Conservation (phyloP, 2,797 vertebrate species). For the Hyperoplus immaculatus region DNA sequence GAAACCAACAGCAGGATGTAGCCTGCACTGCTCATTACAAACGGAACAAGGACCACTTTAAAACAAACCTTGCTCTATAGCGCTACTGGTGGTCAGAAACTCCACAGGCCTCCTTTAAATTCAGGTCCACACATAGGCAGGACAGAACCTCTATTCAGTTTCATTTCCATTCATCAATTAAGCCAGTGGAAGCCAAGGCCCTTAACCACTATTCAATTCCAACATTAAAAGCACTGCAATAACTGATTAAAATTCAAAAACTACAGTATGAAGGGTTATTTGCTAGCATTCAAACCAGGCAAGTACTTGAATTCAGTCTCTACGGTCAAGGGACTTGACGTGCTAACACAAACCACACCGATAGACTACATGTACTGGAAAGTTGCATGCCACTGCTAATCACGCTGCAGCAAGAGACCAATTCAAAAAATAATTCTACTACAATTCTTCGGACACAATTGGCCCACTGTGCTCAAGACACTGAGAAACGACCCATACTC, state of each 20-base stretch:
- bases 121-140: too few species aligned
- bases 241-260: too few species aligned
- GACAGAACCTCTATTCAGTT: too few species aligned
- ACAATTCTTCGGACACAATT: neutral
- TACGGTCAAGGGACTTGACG: neutral
- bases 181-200: too few species aligned
- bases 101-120: neutral
- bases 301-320: neutral
- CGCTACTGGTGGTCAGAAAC: neutral
- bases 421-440: neutral
- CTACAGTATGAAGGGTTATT: too few species aligned
- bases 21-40: too few species aligned
- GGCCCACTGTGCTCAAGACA: neutral
- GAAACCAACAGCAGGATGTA: neutral
- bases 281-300: too few species aligned
- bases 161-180: too few species aligned
- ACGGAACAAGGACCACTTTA: too few species aligned
- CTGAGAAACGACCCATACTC: constrained; percentile 8
- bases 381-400: neutral
- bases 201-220: too few species aligned
- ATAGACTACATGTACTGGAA: neutral
- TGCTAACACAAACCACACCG: neutral
- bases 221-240: too few species aligned
- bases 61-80: too few species aligned
- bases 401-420: neutral